Base-by-base conservation (phyloP, 2,888 invertebrate genomes). In the Pherbina coryleti region DNA sequence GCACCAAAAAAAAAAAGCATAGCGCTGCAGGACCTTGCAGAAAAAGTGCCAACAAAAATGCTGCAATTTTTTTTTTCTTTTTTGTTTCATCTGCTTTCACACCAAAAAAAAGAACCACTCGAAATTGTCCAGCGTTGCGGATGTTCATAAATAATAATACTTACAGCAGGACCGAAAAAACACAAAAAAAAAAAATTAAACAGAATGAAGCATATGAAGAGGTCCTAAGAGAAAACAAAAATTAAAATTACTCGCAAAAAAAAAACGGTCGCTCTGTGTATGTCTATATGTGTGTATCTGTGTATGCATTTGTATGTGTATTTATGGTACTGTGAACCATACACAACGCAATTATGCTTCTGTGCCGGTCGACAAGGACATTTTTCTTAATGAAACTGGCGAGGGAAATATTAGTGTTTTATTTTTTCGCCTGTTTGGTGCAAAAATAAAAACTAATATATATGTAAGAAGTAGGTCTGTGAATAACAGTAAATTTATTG, bases 141-240 rank as follows among this genome's bases (percentile, higher is more conserved):
- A 73, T 73, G 62, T 73, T 37, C 73, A 73, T 73, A 62, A 73
- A 73, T 73, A 73, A 73, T 73, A 44, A 69, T 69, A 69, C 37
- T 64, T n/a, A 25, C 34, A 34, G 7, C 3, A 34, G 64, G n/a
- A 64, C 5, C 4, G 5, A 28, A 64, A 34, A 34, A 19, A 34
- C 17, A 31, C n/a, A 31, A 64, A 64, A 5, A 64, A 55, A 5
- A 55, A 55, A n/a, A 55, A 22, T 22, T 22, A 55, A 7, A 17
- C n/a, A 19, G 53, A 19, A n/a, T n/a, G n/a, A 53, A 53, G 19
- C 60, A 34, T 34, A 34, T 64, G 64, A 70, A 70, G 53, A 55
- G 70, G 34, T 53, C 70, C 53, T 53, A n/a, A 55, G 53, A 70
- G 70, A 17, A 44, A 9, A 8, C 7, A 9, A 22, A 69, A 28